phyloP scores from a whole-genome alignment of 1,140 invertebrate species.

The Pinna nobilis region DNA sequence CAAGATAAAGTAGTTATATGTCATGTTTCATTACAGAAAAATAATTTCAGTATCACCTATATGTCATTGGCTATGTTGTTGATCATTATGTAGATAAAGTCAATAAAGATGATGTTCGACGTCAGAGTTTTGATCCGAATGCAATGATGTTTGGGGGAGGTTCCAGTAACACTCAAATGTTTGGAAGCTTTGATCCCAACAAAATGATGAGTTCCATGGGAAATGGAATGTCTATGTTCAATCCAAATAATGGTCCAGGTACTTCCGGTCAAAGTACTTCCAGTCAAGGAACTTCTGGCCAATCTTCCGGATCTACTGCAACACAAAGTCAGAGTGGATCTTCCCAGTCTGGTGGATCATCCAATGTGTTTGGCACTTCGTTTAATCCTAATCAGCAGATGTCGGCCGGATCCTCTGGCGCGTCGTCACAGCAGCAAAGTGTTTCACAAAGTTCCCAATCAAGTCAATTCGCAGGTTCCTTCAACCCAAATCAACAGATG shows the following conservation, averaged over 20 bases:
- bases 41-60: not conserved
- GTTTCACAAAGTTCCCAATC: no score
- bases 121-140: slow-evolving; percentile 37
- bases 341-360: not conserved
- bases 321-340: not conserved
- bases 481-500: not conserved
- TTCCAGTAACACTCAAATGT: slow-evolving; percentile 10
- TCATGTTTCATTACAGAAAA: no score
- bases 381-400: slow-evolving; percentile 20
- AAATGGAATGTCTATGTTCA: slow-evolving; percentile 16
- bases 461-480: not conserved
- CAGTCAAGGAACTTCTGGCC: not conserved
- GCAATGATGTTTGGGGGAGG: slow-evolving; percentile 33
- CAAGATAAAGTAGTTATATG: no score
- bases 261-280: not conserved
- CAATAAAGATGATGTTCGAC: not conserved
- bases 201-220: slow-evolving; percentile 31
- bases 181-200: slow-evolving; percentile 35
- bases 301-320: not conserved
- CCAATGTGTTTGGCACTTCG: not conserved
- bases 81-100: not conserved
- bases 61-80: no score
- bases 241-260: slow-evolving; percentile 10
- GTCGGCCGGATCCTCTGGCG: not conserved
- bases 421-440: not conserved